Base-by-base conservation (phyloP, 1,140 invertebrate species). In the Hyles vespertilio region DNA sequence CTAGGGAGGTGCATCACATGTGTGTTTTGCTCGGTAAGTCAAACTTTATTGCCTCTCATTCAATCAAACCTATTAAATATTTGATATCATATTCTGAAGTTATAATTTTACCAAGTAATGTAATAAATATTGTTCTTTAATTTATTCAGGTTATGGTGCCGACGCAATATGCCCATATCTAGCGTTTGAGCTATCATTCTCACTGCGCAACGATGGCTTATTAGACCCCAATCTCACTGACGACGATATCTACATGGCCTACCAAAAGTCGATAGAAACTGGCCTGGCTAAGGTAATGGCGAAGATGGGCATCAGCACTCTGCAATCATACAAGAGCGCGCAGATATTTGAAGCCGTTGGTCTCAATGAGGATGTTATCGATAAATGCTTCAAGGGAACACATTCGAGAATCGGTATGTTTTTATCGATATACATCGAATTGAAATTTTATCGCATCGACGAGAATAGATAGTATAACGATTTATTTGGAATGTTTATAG, bases 261-360 rank as follows among this genome's bases (percentile, higher is more conserved):
- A 92, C 82, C 89, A 91, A 62, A 84, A 91, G 61, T 91, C 92
- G 60, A 92, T 96, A 74, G 95, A 96, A 77, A 92, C 94, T 8
- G 96, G 96, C 56, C 93, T 97, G 58, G 92, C 95, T 1, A 97
- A 97, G 84, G 91, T 99, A 0, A 99, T 99, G 98, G 98, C 98
- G 1, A 99, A 99, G 89, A 99, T 99, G 98, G 98, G 98, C 45
- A 99, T 99, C 77, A 98, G 97, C 47, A 99, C 98, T 0, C 89
- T 99, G 11, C 98, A 99, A 81, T 99, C 97, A n/a, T 99, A 99
- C 87, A 99, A 99, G 91, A 97, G 98, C 67, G 98, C 98, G 3
- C 98, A 99, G 90, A 99, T 99, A 69, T 99, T 99, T 84, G 98
- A 99, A 90, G 98, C 98, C 32, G 97, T 99, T 32, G 98, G 98